Evolutionary conservation across 1,140 invertebrate genomes (phyloP), one percentile per base, ranked within the genome.

Genomic region (Scaptomyza pallida): DNA sequence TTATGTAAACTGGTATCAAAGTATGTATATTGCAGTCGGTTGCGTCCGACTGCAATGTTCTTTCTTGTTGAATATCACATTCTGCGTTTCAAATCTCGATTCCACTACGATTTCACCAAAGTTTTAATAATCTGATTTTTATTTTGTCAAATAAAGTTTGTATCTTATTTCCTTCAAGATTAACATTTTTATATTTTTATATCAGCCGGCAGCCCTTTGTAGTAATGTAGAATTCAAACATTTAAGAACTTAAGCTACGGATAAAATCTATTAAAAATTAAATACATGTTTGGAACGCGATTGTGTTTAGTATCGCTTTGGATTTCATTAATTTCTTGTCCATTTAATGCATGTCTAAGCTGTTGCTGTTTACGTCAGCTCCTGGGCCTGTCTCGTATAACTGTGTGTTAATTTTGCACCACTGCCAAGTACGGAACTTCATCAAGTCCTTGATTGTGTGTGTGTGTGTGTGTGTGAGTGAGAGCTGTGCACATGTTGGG

Each of bases 361-460:
- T 48, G 30, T 45, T 45, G 26, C 26, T 47, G 45, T 26, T 37
- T 19, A 41, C 43, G 52, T 19, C 44, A 33, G 33, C 30, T 43
- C 19, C 52, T 45, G 41, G 40, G 19, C 30, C 50, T 50, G 55
- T 55, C 76, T 52, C 43, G 65, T 21, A 54, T 79, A 74, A 80
- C 63, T 74, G 76, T 86, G 80, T 85, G 80, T 85, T 85, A 86
- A 85, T 86, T 85, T 85, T 74, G 73, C 64, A 73, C 76, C 64
- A 62, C 35, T 35, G 43, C 21, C 2, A 4, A 9, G 16, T 47
- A 10, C 15, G 37, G 9, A 8, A 33, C 16, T 6, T 16, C 10
- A 12, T 30, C 26, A 30, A 30, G n/a, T 45, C 21, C 21, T 2
- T 21, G n/a, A n/a, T n/a, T n/a, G n/a, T 33, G 43, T 61, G 37